Evolutionary conservation across 2,888 invertebrate genomes (phyloP).

Genomic region (Mystacides longicornis): DNA sequence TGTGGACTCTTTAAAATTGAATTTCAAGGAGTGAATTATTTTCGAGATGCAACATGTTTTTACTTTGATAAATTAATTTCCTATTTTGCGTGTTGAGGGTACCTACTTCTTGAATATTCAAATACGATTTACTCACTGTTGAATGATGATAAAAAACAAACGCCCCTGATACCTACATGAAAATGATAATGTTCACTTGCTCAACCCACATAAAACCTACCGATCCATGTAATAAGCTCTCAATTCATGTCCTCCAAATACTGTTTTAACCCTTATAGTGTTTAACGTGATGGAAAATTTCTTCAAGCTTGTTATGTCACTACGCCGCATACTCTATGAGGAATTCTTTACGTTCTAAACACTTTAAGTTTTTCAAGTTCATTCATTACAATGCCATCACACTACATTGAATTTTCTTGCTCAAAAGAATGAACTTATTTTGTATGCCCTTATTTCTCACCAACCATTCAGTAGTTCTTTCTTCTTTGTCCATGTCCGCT

Average conservation of each 20-base stretch:
- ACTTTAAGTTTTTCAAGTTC: neutral
- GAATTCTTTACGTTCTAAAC: neutral
- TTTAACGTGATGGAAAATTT: conserved; percentile 1
- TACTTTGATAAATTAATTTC: too few species aligned
- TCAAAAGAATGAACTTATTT: neutral
- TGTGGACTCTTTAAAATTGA: too few species aligned
- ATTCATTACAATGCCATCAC: neutral
- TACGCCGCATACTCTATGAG: neutral
- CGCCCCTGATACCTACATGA: neutral
- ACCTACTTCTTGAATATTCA: neutral
- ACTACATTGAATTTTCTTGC: neutral
- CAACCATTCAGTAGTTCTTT: too few species aligned
- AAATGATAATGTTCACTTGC: neutral
- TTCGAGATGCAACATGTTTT: too few species aligned
- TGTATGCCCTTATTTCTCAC: too few species aligned
- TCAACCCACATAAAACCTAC: neutral
- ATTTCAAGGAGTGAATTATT: too few species aligned
- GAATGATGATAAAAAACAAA: neutral
- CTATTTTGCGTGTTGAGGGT: too few species aligned
- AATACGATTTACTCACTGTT: neutral
- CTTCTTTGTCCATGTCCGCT: too few species aligned
- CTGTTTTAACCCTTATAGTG: neutral
- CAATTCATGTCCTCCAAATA: conserved; percentile 2
- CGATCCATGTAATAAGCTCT: conserved; percentile 1
- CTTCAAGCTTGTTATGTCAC: neutral